Evolutionary conservation across 2,888 invertebrate genomes (phyloP).

Genomic region (Herminia tarsipennalis): DNA sequence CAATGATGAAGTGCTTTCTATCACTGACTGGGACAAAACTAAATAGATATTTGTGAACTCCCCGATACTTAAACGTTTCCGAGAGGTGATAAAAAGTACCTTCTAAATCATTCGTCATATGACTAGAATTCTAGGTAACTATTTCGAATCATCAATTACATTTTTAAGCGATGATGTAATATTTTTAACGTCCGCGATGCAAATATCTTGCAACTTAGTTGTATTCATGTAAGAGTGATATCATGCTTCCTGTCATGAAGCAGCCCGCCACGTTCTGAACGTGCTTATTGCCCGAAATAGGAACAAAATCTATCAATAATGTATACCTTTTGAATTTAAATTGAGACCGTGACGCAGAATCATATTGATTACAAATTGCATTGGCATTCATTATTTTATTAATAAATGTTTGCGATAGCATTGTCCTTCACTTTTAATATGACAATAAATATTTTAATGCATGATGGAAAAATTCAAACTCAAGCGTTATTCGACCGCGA

Average conservation of each 20-base stretch:
- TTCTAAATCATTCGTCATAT: too few species aligned
- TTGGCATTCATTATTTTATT: background rate
- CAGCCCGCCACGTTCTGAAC: conserved; percentile 5
- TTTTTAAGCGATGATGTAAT: conserved; percentile 30
- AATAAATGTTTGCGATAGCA: background rate
- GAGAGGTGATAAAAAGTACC: too few species aligned
- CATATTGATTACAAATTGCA: background rate
- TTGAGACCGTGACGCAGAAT: background rate
- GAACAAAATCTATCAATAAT: conserved; percentile 3
- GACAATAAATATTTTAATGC: background rate
- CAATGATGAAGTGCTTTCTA: too few species aligned
- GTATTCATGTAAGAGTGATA: conserved; percentile 35
- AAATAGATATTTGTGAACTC: too few species aligned
- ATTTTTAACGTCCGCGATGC: conserved; percentile 17
- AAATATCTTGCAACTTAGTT: conserved; percentile 25
- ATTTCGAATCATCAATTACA: background rate
- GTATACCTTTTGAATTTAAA: background rate
- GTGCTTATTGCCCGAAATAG: conserved; percentile 16
- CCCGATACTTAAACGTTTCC: too few species aligned
- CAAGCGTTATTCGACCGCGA: too few species aligned
- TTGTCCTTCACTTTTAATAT: too few species aligned
- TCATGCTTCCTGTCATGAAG: conserved; percentile 11
- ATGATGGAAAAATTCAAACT: too few species aligned
- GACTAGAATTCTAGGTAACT: too few species aligned
- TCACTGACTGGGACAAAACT: too few species aligned